Conservation (phyloP, 2,113 vertebrate genomes). For the Rhinopomastus cyanomelas region DNA sequence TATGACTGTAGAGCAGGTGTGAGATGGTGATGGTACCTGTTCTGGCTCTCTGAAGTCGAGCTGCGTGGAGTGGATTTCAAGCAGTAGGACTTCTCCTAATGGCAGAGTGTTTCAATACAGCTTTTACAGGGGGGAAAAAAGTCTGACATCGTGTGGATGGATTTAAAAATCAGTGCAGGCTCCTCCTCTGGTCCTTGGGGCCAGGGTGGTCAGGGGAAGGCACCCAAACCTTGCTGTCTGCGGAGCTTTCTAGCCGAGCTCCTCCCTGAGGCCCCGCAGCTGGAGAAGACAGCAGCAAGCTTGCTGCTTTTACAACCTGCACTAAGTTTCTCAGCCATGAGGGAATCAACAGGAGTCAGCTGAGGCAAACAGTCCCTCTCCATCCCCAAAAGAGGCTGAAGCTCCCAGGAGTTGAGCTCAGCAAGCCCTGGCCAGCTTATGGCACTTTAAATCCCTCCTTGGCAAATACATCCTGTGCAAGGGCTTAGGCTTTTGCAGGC, state of each 20-base stretch:
- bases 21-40: not conserved
- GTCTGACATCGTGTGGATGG: not conserved
- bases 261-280: not conserved
- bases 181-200: not conserved
- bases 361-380: not conserved
- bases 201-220: not conserved
- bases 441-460: not conserved
- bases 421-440: not conserved
- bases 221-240: rapidly evolving
- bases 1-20: not conserved
- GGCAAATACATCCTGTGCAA: not conserved
- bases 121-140: not conserved
- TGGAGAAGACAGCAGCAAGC: not conserved
- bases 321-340: not conserved
- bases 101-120: not conserved
- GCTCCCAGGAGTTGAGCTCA: not conserved
- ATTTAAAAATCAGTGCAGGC: not conserved
- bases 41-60: not conserved
- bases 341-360: not conserved
- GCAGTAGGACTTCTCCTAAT: not conserved
- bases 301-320: not conserved
- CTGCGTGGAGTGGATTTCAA: not conserved
- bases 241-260: not conserved
- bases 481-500: not conserved
- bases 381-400: not conserved